Evolutionary conservation across 2,888 invertebrate species (phyloP), one percentile per base, ranked within the genome.

Genomic region (Conus canariensis): DNA sequence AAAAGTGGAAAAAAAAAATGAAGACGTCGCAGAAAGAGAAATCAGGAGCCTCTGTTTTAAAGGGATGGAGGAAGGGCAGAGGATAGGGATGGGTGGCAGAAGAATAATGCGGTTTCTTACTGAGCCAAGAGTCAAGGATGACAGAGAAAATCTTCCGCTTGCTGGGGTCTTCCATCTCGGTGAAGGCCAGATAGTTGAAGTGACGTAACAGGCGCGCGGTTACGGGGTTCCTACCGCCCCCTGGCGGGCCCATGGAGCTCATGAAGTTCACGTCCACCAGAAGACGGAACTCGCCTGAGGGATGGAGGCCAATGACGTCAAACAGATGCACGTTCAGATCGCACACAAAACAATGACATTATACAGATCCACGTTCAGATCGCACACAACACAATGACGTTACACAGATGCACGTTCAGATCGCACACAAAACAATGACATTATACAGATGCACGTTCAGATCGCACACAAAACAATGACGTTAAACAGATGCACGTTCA

Each of bases 201-300:
- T 98, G 98, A 7, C 98, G 96, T 95, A 98, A 97, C 25, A 98
- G 97, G 45, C 98, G 97, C 93, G 97, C 97, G 22, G 98, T 98
- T 91, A 98, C 97, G 3, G 98, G 97, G 96, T 98, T 98, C 90
- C 98, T 97, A 2, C 98, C 98, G 1, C 98, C 98, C 8, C 98
- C 98, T 0, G 98, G 98, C 0, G 98, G 98, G 0, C 98, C 98
- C 98, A 98, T 98, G 0, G 98, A 98, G 14, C 97, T 97, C 85
- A 98, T 97, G 90, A 98, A 97, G 93, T 97, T 97, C 19, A 98
- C 97, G 95, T 98, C 98, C 70, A 98, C 97, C 87, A 98, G 97
- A 6, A 96, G 96, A 82, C 97, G 97, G 96, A 98, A 98, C 91
- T 97, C 97, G 16, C 92, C 92, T 92, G 77, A 2, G 16, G 14